These are phyloP conservation scores for Ploceus nigricollis DNA, from an alignment of 2,113 vertebrate genomes.

Conservation along the genomic window DNA sequence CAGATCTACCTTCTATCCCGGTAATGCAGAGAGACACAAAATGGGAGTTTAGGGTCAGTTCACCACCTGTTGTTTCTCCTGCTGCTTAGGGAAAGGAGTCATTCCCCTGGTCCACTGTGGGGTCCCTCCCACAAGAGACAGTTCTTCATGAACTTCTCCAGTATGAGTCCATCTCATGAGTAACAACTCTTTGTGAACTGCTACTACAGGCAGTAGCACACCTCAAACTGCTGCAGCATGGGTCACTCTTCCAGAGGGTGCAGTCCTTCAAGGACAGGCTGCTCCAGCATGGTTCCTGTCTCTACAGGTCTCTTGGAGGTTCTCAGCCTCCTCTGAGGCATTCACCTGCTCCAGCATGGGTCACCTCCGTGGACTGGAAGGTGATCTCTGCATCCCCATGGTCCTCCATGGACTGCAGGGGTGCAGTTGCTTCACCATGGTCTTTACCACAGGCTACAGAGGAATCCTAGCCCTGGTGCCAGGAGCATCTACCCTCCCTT, in stretches of 20 bases:
- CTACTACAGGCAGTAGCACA: accelerated
- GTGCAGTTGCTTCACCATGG: neutral
- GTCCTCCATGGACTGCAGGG: neutral
- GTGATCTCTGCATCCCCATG: neutral
- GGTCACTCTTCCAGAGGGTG: neutral
- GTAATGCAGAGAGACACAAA: no score
- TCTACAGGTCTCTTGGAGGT: accelerated
- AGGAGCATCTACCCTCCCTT: neutral
- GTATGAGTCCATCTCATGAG: neutral
- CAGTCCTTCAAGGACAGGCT: neutral
- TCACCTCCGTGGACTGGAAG: neutral
- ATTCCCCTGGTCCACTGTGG: neutral
- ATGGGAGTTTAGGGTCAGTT: neutral
- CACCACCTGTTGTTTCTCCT: neutral
- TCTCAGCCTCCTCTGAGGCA: neutral
- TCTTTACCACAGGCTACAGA: neutral
- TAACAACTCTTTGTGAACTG: neutral
- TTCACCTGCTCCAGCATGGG: neutral
- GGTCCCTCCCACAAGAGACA: neutral
- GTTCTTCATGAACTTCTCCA: neutral
- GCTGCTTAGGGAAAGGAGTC: neutral
- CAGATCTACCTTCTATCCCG: neutral
- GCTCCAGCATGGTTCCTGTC: neutral
- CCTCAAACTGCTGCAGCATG: neutral
- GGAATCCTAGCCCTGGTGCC: neutral